A percentile compares a stretch with the other conserved stretches of the same genome.
Evolutionary conservation across 2,888 invertebrate genomes (phyloP).

Genomic region (Chymomyza caudatula): DNA sequence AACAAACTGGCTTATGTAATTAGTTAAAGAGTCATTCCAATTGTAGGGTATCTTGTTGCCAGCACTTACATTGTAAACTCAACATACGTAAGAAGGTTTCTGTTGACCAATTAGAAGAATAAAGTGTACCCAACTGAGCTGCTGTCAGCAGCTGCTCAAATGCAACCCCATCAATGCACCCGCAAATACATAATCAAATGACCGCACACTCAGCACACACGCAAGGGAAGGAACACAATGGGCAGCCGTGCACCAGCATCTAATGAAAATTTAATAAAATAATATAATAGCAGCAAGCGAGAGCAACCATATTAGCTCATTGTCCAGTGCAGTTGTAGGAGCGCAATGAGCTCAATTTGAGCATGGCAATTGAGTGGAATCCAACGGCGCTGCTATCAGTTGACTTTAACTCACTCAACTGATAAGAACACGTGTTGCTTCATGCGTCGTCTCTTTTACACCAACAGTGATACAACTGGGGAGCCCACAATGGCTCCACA

Average conservation of each 20-base stretch:
- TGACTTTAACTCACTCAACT: conserved; percentile 45
- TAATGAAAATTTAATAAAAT: conserved; percentile 46
- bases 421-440: conserved; percentile 73
- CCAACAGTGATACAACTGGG: neutral
- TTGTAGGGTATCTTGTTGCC: no score
- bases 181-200: conserved; percentile 33
- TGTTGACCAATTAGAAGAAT: conserved; percentile 60
- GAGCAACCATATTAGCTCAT: neutral
- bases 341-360: conserved; percentile 2
- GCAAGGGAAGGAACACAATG: conserved; percentile 13
- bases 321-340: conserved; percentile 6
- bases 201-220: conserved; percentile 38
- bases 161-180: conserved; percentile 40
- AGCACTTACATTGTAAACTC: neutral
- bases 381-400: conserved; percentile 26
- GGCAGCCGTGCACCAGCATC: conserved; percentile 53
- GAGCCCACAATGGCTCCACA: neutral
- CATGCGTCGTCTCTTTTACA: conserved; percentile 49
- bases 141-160: conserved; percentile 30
- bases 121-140: conserved; percentile 34
- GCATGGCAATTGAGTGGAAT: conserved; percentile 7
- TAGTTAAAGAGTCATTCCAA: no score
- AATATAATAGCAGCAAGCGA: conserved; percentile 20
- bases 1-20: no score
- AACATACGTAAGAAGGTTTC: neutral